Evolutionary conservation across 2,113 vertebrate species (phyloP), one percentile per base, ranked within the genome.

Genomic region (Tupaia chinensis): DNA sequence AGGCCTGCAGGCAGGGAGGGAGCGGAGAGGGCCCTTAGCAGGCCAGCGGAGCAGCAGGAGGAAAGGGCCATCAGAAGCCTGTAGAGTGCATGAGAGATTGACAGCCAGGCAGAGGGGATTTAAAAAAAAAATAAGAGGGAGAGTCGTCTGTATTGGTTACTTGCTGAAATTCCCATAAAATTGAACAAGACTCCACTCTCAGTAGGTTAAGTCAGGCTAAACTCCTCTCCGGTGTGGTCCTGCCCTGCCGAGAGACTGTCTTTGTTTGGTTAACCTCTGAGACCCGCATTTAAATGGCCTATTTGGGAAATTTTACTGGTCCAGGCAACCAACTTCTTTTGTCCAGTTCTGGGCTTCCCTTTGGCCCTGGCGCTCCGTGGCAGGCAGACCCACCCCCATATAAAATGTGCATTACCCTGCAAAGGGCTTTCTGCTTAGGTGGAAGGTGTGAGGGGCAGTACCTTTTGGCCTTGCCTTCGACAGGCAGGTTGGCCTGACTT

Each of bases 231-330:
- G 95, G 99, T 99, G 99, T 99, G 99, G 99, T 99, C 99, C 99
- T 98, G 99, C 98, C 98, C 44, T 44, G 44, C 44, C 3, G 44
- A 44, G 98, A 99, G 99, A 97, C 98, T 98, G 99, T 98, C 99
- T 99, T 99, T 99, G 99, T 99, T 99, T 99, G 95, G 98, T 98
- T 99, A 99, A 99, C 99, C 99, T 98, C 98, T 96, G 97, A 97
- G 99, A 99, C 99, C 99, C 96, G 79, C 98, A 98, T 99, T 99
- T 99, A 99, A 99, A 99, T 98, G 97, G 98, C 98, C 98, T 98
- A 98, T 99, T 99, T 98, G 98, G 98, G 98, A 98, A 98, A 98
- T 97, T 98, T 98, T 97, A 96, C 98, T 69, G 1, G 97, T 58
- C 96, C 98, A 98, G 97, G 98, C n/a, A 97, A 97, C 94, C 96